Evolutionary conservation across 2,888 invertebrate genomes (phyloP).

Genomic region (Julus scandinavius): DNA sequence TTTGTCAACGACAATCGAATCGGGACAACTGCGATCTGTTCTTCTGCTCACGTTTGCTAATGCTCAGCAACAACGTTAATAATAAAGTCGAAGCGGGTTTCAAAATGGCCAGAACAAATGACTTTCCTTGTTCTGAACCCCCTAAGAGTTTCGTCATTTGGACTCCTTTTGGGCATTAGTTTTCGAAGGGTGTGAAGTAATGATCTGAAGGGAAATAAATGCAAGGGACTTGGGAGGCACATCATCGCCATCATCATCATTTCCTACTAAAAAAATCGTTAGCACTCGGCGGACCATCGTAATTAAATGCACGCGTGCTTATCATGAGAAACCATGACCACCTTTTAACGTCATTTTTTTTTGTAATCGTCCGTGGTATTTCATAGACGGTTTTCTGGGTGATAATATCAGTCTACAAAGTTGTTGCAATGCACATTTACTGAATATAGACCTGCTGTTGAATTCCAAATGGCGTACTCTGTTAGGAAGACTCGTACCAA

Average conservation of each 20-base stretch:
- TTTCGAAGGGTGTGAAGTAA: neutral
- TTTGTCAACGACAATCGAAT: neutral
- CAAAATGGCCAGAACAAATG: neutral
- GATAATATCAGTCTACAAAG: too few relatives aligned
- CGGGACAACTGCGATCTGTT: neutral
- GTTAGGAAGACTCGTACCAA: too few relatives aligned
- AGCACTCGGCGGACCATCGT: neutral
- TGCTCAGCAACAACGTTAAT: neutral
- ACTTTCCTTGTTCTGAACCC: neutral
- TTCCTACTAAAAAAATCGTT: neutral
- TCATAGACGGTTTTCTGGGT: too few relatives aligned
- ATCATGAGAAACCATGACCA: neutral
- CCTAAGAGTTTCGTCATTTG: neutral
- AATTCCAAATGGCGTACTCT: too few relatives aligned
- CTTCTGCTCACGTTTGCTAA: neutral
- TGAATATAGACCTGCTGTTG: too few relatives aligned
- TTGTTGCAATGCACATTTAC: too few relatives aligned
- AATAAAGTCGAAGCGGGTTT: neutral
- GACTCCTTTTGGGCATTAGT: neutral
- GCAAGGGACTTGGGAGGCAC: neutral
- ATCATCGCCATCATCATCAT: neutral
- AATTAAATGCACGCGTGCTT: neutral
- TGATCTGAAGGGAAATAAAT: neutral
- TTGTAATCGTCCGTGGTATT: too few relatives aligned
- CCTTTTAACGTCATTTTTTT: too few relatives aligned